Conservation (phyloP, 2,113 vertebrate genomes). For the Calidris pygmaea region DNA sequence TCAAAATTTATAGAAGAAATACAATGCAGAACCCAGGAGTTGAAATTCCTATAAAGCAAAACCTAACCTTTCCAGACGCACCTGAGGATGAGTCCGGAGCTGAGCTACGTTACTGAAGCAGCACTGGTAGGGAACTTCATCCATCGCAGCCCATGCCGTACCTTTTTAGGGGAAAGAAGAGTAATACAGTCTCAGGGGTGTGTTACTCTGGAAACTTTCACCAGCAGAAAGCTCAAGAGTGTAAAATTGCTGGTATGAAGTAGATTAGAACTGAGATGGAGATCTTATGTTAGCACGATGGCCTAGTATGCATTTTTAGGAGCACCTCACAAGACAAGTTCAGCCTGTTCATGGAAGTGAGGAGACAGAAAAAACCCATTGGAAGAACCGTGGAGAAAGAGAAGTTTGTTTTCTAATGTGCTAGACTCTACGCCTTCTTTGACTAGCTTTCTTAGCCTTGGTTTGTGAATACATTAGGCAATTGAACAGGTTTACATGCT, state of each 20-base stretch:
- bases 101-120: not conserved
- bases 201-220: not conserved
- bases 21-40: not conserved
- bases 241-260: conserved; percentile 8
- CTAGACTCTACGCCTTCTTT: not conserved
- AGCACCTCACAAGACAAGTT: not conserved
- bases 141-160: not conserved
- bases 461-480: not conserved
- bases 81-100: not conserved
- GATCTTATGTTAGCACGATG: not conserved
- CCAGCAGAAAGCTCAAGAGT: not conserved
- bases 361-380: not conserved
- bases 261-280: not conserved
- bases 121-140: not conserved
- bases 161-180: not conserved
- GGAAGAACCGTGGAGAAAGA: not conserved
- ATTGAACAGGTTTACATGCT: not conserved
- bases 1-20: not conserved
- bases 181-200: not conserved
- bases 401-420: not conserved
- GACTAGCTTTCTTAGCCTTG: not conserved
- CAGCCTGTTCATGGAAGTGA: not conserved
- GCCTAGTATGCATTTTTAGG: not conserved
- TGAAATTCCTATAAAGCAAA: not conserved
- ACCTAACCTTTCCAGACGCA: not conserved